Evolutionary conservation across 2,888 invertebrate genomes (phyloP).

Genomic region (Augiades crinisus): DNA sequence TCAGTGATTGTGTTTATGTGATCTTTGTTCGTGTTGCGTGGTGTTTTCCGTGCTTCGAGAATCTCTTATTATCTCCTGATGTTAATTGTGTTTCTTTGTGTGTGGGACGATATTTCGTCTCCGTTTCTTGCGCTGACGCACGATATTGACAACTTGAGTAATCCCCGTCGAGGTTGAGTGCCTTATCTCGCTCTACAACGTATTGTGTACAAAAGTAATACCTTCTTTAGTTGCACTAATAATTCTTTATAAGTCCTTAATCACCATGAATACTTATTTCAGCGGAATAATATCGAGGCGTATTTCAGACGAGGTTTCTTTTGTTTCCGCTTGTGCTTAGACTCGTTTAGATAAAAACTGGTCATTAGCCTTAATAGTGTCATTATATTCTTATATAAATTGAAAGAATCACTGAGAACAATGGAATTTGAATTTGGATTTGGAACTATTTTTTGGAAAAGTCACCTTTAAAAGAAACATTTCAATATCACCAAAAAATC

Average conservation of each 20-base stretch:
- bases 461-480: too few species aligned
- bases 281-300: too few species aligned
- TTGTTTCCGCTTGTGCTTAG: neutral
- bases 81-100: slow-evolving; percentile 66
- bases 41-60: slow-evolving; percentile 44
- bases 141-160: slow-evolving; percentile 48
- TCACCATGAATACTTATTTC: too few species aligned
- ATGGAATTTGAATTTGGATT: too few species aligned
- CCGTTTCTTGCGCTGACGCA: slow-evolving; percentile 52
- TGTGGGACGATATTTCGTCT: slow-evolving; percentile 49
- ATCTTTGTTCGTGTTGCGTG: slow-evolving; percentile 53
- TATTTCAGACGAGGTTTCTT: neutral
- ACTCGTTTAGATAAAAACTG: slow-evolving; percentile 2
- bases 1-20: slow-evolving; percentile 61
- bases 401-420: neutral
- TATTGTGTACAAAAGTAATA: slow-evolving; percentile 30
- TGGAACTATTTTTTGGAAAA: too few species aligned
- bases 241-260: neutral
- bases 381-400: neutral
- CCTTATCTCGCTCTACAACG: slow-evolving; percentile 49
- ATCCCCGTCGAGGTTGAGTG: slow-evolving; percentile 49
- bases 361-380: slow-evolving; percentile 8
- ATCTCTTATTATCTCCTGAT: slow-evolving; percentile 36
- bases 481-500: too few species aligned
- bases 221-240: neutral